Percentiles rank a stretch among this genome's conserved stretches.
Evolutionary conservation across 2,113 vertebrate genomes (phyloP).

Genomic region (Chaetodon trifascialis): DNA sequence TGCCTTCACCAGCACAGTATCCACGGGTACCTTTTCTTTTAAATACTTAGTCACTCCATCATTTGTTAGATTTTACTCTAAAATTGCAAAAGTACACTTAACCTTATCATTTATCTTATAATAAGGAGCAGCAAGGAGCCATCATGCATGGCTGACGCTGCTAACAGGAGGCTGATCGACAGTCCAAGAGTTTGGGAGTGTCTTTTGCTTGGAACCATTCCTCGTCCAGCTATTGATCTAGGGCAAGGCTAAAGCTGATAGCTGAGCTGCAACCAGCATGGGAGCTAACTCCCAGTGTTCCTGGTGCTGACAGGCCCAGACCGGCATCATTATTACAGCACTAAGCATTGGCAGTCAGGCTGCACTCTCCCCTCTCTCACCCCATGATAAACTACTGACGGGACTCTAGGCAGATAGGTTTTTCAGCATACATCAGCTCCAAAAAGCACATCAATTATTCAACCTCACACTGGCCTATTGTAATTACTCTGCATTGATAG

Average conservation of each 20-base stretch:
- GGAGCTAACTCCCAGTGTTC: slow-evolving; percentile 68
- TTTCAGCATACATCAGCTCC: slow-evolving; percentile 84
- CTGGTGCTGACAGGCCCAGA: slow-evolving; percentile 68
- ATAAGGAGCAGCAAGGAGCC: background rate
- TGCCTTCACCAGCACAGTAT: background rate
- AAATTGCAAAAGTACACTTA: slow-evolving; percentile 1
- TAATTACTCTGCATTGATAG: slow-evolving; percentile 86
- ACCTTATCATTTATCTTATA: background rate
- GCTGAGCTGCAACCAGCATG: slow-evolving; percentile 66
- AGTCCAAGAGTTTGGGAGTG: slow-evolving; percentile 46
- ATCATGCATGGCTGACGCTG: slow-evolving; percentile 15
- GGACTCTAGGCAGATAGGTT: slow-evolving; percentile 77
- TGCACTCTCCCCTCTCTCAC: slow-evolving; percentile 64
- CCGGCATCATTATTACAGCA: slow-evolving; percentile 77
- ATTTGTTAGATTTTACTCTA: background rate
- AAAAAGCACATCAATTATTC: slow-evolving; percentile 85
- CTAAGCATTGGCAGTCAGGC: slow-evolving; percentile 79
- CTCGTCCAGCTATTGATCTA: slow-evolving; percentile 73
- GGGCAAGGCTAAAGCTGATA: slow-evolving; percentile 58
- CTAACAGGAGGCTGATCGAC: slow-evolving; percentile 57
- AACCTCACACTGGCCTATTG: slow-evolving; percentile 80
- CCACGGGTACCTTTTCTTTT: background rate
- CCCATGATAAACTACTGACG: slow-evolving; percentile 80
- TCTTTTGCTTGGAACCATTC: slow-evolving; percentile 63
- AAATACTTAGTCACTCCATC: background rate